Evolutionary conservation across 92 coral and sea anemone genomes (phyloP).

Genomic region (Porites rus): DNA sequence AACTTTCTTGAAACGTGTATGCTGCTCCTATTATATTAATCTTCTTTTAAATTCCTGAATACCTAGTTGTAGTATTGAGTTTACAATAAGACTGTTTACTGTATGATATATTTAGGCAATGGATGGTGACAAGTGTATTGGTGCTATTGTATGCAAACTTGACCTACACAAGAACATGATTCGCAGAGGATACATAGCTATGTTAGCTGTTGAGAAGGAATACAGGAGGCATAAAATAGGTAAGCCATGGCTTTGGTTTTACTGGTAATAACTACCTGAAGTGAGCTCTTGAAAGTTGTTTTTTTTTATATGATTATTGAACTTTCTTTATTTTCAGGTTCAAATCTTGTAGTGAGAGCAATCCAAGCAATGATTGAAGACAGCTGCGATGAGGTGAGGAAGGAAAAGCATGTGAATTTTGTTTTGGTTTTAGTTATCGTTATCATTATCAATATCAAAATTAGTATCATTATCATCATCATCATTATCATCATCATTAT

Average conservation of each 20-base stretch:
- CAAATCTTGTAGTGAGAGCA: conserved; percentile 93
- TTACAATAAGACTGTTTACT: too few species aligned
- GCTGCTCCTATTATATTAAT: too few species aligned
- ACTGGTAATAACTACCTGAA: too few species aligned
- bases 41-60: not conserved
- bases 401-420: not conserved
- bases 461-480: too few species aligned
- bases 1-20: too few species aligned
- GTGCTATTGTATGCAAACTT: conserved; percentile 98
- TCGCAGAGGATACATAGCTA: conserved; percentile 96
- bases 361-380: conserved; percentile 94
- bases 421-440: not conserved
- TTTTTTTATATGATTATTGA: not conserved
- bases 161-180: conserved; percentile 97
- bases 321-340: conserved; percentile 58
- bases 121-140: conserved; percentile 87
- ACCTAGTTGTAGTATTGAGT: not conserved
- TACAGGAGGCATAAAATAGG: conserved; percentile 96
- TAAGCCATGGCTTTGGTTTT: conserved; percentile 17
- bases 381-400: conserved; percentile 96
- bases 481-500: not conserved
- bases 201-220: conserved; percentile 99
- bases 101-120: conserved; percentile 72
- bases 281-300: too few species aligned
- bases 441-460: too few species aligned